These are phyloP conservation scores for Cecropterus lyciades DNA, from an alignment of 1,140 invertebrate genomes.

Conservation along the genomic window DNA sequence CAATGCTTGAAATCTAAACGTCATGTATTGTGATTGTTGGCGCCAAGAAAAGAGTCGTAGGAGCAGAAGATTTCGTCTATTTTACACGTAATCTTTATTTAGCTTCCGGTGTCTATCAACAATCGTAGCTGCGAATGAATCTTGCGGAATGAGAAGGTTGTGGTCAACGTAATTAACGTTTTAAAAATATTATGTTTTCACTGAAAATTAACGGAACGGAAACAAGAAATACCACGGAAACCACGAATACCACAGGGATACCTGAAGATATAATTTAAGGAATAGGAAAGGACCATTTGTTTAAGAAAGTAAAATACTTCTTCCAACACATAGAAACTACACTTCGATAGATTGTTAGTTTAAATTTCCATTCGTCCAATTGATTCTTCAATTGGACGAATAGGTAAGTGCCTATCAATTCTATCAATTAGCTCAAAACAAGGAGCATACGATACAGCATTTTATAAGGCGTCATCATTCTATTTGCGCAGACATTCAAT, in stretches of 20 bases:
- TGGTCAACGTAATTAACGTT: no score
- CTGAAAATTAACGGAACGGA: no score
- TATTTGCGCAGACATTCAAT: conserved; percentile 32
- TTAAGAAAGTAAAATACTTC: no score
- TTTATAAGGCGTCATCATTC: conserved; percentile 4
- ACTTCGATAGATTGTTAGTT: no score
- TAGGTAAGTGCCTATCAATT: background rate
- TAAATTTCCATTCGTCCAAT: no score
- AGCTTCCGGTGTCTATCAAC: background rate
- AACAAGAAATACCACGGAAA: no score
- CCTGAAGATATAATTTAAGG: no score
- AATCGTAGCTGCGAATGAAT: background rate
- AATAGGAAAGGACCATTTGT: no score
- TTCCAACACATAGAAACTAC: no score
- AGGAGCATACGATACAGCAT: background rate
- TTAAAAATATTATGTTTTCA: no score
- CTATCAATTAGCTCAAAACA: background rate
- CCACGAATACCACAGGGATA: no score
- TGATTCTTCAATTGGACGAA: background rate
- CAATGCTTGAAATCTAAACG: conserved; percentile 26
- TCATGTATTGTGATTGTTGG: conserved; percentile 29
- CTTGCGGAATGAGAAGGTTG: background rate
- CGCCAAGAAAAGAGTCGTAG: conserved; percentile 34
- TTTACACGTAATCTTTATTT: conserved; percentile 16
- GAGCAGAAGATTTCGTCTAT: conserved; percentile 8